Conservation (phyloP, 2,113 vertebrate genomes). For the Salvelinus sp. region DNA sequence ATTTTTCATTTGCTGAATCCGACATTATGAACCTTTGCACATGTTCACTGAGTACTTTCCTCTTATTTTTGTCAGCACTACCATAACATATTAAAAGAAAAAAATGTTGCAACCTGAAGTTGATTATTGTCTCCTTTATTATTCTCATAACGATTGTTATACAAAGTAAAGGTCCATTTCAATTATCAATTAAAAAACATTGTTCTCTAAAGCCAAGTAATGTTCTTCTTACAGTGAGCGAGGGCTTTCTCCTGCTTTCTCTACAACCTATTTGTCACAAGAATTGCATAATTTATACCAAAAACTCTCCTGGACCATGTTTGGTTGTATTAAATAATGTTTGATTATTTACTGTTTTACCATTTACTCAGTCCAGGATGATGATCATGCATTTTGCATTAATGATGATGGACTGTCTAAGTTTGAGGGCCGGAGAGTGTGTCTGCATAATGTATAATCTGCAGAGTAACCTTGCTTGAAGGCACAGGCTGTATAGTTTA, state of each 20-base stretch:
- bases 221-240: neutral
- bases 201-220: neutral
- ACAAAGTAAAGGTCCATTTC: neutral
- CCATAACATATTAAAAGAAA: constrained; percentile 55
- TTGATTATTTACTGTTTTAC: constrained; percentile 46
- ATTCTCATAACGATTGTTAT: too few relatives aligned
- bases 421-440: neutral
- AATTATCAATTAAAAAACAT: too few relatives aligned
- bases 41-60: constrained; percentile 55
- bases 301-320: constrained; percentile 25
- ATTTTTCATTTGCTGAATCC: constrained; percentile 50
- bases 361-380: constrained; percentile 32
- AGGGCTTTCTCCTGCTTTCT: neutral
- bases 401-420: constrained; percentile 41
- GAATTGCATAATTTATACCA: constrained; percentile 41
- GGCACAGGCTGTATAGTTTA: neutral
- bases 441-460: constrained; percentile 11
- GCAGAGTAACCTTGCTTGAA: constrained; percentile 4
- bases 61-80: constrained; percentile 59
- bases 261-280: constrained; percentile 12
- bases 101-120: constrained; percentile 26
- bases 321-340: constrained; percentile 34
- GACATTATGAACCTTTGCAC: constrained; percentile 55
- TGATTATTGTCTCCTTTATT: constrained; percentile 20
- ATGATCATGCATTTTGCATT: constrained; percentile 50